Evolutionary conservation across 1,140 invertebrate genomes (phyloP).

Genomic region (Drosophila nebulosa): DNA sequence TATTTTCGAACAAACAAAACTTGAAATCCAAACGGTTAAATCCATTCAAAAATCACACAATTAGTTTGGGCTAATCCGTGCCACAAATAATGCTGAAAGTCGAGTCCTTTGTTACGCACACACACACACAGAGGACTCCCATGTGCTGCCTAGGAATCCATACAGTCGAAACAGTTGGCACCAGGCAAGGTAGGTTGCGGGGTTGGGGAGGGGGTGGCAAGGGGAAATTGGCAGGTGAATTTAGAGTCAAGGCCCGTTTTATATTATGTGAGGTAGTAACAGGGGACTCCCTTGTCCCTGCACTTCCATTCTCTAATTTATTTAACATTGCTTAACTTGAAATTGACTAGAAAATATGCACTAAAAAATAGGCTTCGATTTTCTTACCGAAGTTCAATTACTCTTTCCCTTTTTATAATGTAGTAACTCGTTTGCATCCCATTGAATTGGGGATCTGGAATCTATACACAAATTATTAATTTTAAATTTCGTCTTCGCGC

Average conservation of each 20-base stretch:
- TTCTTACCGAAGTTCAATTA: not conserved
- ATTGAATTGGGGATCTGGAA: too few relatives aligned
- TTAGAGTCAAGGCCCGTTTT: slow-evolving; percentile 20
- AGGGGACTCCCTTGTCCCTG: not conserved
- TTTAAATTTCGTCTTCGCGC: too few relatives aligned
- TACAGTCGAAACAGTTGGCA: slow-evolving; percentile 5
- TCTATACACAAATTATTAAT: too few relatives aligned
- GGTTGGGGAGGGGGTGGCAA: not conserved
- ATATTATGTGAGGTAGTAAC: not conserved
- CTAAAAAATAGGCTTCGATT: not conserved
- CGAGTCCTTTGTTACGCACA: slow-evolving; percentile 51
- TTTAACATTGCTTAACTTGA: slow-evolving; percentile 25
- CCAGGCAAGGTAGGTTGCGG: slow-evolving; percentile 13
- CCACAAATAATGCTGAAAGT: slow-evolving; percentile 55
- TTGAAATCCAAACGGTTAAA: slow-evolving; percentile 51
- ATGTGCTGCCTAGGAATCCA: slow-evolving; percentile 37
- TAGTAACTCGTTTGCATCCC: too few relatives aligned
- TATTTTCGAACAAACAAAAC: slow-evolving; percentile 69
- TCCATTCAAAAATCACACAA: slow-evolving; percentile 75
- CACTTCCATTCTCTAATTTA: slow-evolving; percentile 1
- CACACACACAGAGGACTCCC: slow-evolving; percentile 19
- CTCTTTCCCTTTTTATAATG: not conserved
- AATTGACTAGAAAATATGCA: slow-evolving; percentile 21
- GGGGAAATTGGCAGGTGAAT: not conserved
- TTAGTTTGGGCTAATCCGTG: slow-evolving; percentile 73